Percentiles rank a stretch among this genome's conserved stretches.
Evolutionary conservation across 2,797 vertebrate species (phyloP).

Genomic region (Ceryle rudis): DNA sequence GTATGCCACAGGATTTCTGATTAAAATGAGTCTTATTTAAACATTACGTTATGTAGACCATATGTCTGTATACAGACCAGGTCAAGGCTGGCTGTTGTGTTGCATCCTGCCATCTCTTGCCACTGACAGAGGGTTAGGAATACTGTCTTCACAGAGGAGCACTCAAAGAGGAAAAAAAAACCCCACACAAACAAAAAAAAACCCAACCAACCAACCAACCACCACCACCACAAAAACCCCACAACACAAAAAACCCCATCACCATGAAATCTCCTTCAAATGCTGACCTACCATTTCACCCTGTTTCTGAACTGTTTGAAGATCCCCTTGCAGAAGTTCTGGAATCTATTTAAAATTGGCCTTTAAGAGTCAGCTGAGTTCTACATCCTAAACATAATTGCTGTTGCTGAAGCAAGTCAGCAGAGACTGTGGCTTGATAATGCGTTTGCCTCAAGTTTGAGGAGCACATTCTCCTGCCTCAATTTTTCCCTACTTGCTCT

Average conservation of each 20-base stretch:
- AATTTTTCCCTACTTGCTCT: neutral
- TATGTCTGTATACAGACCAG: neutral
- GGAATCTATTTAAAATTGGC: neutral
- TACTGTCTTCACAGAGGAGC: neutral
- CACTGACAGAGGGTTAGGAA: neutral
- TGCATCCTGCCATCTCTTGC: neutral
- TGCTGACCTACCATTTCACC: neutral
- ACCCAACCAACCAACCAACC: too few species aligned
- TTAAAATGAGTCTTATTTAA: neutral
- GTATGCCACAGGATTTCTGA: neutral
- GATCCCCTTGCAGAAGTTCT: neutral
- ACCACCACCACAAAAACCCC: fast-evolving
- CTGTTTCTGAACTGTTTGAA: neutral
- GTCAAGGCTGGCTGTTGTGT: neutral
- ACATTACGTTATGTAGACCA: neutral
- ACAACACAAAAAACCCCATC: neutral
- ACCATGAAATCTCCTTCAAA: neutral
- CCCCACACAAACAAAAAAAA: too few species aligned
- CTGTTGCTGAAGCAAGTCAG: neutral
- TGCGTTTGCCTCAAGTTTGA: neutral
- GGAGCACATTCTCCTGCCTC: neutral
- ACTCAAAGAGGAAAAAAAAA: neutral
- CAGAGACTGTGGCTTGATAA: neutral
- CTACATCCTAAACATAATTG: neutral
- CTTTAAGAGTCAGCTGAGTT: neutral